phyloP scores from a whole-genome alignment of 2,113 vertebrate genomes.

The Sebastes schlegelii region DNA sequence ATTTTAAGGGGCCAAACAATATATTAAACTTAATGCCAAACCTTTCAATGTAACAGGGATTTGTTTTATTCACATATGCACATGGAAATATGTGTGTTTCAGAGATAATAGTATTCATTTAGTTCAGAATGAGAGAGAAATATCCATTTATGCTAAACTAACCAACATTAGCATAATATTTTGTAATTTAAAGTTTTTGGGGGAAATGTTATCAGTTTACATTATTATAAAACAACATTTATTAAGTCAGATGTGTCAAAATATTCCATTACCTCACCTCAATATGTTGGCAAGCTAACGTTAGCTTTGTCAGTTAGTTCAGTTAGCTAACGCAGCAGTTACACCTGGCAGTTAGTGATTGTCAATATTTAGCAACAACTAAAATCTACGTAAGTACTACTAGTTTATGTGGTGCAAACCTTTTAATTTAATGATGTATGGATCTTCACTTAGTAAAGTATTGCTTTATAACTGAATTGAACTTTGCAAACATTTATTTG shows the following conservation, averaged over 20 bases:
- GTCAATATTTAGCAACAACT: neutral
- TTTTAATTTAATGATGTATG: neutral
- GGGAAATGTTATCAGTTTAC: neutral
- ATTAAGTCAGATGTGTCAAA: neutral
- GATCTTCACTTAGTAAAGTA: neutral
- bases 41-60: neutral
- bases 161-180: neutral
- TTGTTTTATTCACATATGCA: neutral
- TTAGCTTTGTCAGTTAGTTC: neutral
- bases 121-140: neutral
- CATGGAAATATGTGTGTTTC: neutral
- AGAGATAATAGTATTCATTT: neutral
- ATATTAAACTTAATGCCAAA: neutral
- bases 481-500: neutral
- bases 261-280: neutral
- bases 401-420: neutral
- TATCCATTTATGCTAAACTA: neutral
- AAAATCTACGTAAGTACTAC: neutral
- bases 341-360: neutral
- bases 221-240: neutral
- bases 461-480: neutral
- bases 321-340: neutral
- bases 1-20: slow-evolving; percentile 2
- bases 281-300: neutral
- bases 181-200: neutral